Evolutionary conservation across 2,888 invertebrate species (phyloP), one percentile per base, ranked within the genome.

Genomic region (Tetramorium bicarinatum): DNA sequence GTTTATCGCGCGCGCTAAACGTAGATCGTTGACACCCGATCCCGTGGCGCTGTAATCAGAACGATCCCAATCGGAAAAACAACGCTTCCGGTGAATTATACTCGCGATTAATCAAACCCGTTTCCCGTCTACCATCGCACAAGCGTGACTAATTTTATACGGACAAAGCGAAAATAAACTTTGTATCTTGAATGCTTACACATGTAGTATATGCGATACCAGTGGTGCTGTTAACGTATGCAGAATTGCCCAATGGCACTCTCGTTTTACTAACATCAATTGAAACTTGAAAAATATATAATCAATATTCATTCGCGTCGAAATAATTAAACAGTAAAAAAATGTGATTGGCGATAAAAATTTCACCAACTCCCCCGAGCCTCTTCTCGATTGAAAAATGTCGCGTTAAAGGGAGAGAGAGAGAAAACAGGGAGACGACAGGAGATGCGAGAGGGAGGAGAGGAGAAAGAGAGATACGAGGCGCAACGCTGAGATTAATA

Each of bases 401-500:
- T 2, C 15, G 34, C 38, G 9, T 29, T 15, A 38, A 18, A 29
- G 25, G 38, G 38, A 47, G 0, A 34, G 8, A 15, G 15, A 15
- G 52, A 21, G 52, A 34, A 47, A 61, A 11, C 2, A 15, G 15
- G 41, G 29, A 29, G 3, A 1, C 1, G 47, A 29, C n/a, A 49
- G 49, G 18, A 61, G 59, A 15, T 66, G 29, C 44, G 34, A 38
- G 34, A 54, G 47, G 8, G 9, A 71, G 61, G 44, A 47, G 29
- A 67, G 86, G 66, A 34, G 74, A 79, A 67, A 71, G 80, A 71
- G 80, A 72, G 61, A 56, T 21, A 34, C 34, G 61, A 72, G 62
- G 81, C 62, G 59, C 81, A 38, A 75, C 81, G 62, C 41, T 49
- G 81, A 62, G 81, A 85, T 87, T 88, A 86, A 87, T 89, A 90